Base-by-base conservation (phyloP, 1,140 invertebrate species). In the Eufriesea mexicana region DNA sequence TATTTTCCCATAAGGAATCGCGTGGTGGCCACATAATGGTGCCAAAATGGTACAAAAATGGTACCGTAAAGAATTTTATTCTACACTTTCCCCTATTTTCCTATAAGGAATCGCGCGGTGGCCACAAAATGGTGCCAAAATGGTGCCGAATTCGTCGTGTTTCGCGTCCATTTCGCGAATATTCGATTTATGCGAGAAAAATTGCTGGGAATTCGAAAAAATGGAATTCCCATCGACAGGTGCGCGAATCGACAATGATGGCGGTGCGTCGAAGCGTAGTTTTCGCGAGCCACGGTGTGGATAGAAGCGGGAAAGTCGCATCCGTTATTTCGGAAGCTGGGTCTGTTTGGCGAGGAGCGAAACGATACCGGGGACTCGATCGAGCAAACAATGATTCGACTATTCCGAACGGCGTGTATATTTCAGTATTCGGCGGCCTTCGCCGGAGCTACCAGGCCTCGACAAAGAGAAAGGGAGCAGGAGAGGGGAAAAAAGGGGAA, bases 351-450 rank as follows among this genome's bases (percentile, higher is more conserved):
- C 54, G 42, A 59, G 28, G 7, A 42, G 64, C 59, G 25, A 54
- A 51, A 47, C 68, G 49, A 70, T 45, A 68, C 62, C 80, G 55
- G 71, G 16, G 61, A 71, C 35, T 49, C 70, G 83, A 87, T 84
- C 82, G 61, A 73, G 83, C 86, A 88, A 88, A 88, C 86, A 88
- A 88, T 88, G 86, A 88, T 87, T 88, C 78, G 86, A 88, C 74
- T 88, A 86, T 88, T 88, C 86, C 59, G 35, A 64, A 49, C 64
- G 57, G 62, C 47, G 59, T 55, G 77, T 78, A 70, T 87, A 87
- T 88, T 88, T 88, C 85, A 87, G 83, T 84, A 84, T 88, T 74
- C 78, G 85, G 68, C 81, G 86, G 83, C 86, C 86, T 88, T 88
- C 86, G 77, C 57, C 68, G 51, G 74, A 74, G 78, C 79, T 84